Base-by-base conservation (phyloP, 2,113 vertebrate genomes). In the Ploceus nigricollis region DNA sequence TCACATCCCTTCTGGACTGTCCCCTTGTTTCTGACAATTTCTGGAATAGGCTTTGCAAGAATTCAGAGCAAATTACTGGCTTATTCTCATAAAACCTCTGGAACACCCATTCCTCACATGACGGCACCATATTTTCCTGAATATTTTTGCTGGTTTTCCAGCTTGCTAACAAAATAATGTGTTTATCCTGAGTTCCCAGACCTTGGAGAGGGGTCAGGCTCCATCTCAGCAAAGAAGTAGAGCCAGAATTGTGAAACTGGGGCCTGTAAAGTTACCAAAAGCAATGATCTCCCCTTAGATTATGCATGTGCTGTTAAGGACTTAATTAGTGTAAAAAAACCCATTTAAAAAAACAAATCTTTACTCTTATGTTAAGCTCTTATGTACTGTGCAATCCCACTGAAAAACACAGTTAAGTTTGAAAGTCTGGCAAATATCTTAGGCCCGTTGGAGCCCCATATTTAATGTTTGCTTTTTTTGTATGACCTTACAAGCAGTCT, bases 361-460 rank as follows among this genome's bases (percentile, higher is more conserved):
- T 75, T 53, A 30, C 61, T 82, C n/a, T n/a, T n/a, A n/a, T n/a
- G 5, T 78, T 64, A 60, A 65, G 17, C 9, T 44, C 10, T 87
- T 82, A n/a, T 16, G 17, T 76, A 94, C 50, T 56, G 7, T 85
- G 56, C 33, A 78, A 63, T 87, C 56, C 9, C 33, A 77, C 35
- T 44, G 66, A 58, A 95, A 90, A 92, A 66, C 35, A 72, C 21
- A 30, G n/a, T 45, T 89, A 3, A 8, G 33, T 91, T 63, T 86
- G 81, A 93, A 95, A 96, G 39, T 82, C 56, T 79, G 47, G 40
- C 88, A 95, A 95, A 88, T 68, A 70, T 45, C 64, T 94, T 60
- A 56, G 71, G 57, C 60, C 57, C 93, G 35, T 60, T 71, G 51
- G 35, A 92, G 60, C 53, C 89, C 89, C 11, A 44, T 82, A 60